These are phyloP conservation scores for Aporophyla lueneburgensis DNA, from an alignment of 2,888 invertebrate genomes.

Conservation along the genomic window DNA sequence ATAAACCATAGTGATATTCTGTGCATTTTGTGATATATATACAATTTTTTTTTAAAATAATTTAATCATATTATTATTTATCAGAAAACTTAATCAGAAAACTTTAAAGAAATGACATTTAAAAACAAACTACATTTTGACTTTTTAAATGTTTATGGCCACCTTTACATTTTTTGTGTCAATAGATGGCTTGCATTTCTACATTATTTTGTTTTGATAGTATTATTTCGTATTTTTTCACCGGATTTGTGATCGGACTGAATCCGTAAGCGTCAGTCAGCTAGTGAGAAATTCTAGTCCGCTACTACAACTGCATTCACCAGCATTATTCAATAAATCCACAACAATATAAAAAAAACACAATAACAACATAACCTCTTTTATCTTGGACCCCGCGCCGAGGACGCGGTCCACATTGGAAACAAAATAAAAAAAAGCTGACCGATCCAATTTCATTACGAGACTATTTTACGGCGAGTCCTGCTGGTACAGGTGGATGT, in stretches of 20 bases:
- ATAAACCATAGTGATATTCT: too few species aligned
- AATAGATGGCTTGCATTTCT: not conserved
- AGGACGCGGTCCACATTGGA: constrained; percentile 69
- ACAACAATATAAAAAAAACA: not conserved
- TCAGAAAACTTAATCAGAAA: not conserved
- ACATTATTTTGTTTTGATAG: not conserved
- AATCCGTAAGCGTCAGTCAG: not conserved
- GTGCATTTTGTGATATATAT: too few species aligned
- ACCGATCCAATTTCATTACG: constrained; percentile 87
- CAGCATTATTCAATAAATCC: not conserved
- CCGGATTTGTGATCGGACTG: not conserved
- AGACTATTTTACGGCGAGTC: constrained; percentile 79
- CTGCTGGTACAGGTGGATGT: constrained; percentile 77
- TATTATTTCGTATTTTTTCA: not conserved
- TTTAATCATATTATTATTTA: too few species aligned
- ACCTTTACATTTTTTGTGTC: not conserved
- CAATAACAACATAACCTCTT: constrained; percentile 26
- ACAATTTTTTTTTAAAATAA: too few species aligned
- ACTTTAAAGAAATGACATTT: not conserved
- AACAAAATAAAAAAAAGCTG: constrained; percentile 71
- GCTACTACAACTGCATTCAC: not conserved
- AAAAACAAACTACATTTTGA: not conserved
- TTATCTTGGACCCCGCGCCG: constrained; percentile 62
- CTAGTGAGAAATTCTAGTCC: not conserved
- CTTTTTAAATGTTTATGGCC: not conserved